A percentile compares a stretch with the other conserved stretches of the same genome.
These are phyloP conservation scores for Phasianus colchicus DNA, from an alignment of 2,113 vertebrate genomes.

Conservation along the genomic window DNA sequence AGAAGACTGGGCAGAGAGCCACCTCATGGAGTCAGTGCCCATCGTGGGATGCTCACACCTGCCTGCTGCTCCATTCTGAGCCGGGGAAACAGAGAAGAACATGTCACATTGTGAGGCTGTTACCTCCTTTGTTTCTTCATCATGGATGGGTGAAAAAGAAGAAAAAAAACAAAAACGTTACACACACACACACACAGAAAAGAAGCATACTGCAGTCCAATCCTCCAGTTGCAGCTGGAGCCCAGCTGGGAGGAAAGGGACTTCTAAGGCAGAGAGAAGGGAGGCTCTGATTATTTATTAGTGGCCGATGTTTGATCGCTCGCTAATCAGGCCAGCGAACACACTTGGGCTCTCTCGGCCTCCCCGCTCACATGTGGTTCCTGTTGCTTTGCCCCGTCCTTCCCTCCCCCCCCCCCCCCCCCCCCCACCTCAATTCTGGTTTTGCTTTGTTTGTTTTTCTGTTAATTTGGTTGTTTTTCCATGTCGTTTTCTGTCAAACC, in stretches of 20 bases:
- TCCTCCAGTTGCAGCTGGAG: conserved; percentile 71
- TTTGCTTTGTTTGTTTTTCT: conserved; percentile 83
- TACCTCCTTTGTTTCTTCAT: neutral
- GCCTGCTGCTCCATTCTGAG: neutral
- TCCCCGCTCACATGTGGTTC: conserved; percentile 50
- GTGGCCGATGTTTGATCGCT: conserved; percentile 52
- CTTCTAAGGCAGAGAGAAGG: conserved; percentile 61
- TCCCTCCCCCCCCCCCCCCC: neutral
- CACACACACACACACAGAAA: neutral
- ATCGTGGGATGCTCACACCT: accelerated
- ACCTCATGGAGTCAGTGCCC: neutral
- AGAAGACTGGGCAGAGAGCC: accelerated
- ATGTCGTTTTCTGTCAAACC: conserved; percentile 82
- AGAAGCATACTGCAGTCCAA: neutral
- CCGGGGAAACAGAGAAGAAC: neutral
- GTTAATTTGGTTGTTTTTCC: conserved; percentile 83
- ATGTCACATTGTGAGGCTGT: accelerated
- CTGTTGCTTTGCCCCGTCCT: conserved; percentile 5
- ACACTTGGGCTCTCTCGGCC: neutral
- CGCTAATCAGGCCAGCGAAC: conserved; percentile 57
- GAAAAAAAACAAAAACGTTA: neutral
- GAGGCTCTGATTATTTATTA: conserved; percentile 71
- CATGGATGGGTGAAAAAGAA: neutral
- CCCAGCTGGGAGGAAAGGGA: conserved; percentile 75
- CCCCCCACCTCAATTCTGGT: neutral